phyloP scores from a whole-genome alignment of 2,888 invertebrate species.

The Drosophila limbata region DNA sequence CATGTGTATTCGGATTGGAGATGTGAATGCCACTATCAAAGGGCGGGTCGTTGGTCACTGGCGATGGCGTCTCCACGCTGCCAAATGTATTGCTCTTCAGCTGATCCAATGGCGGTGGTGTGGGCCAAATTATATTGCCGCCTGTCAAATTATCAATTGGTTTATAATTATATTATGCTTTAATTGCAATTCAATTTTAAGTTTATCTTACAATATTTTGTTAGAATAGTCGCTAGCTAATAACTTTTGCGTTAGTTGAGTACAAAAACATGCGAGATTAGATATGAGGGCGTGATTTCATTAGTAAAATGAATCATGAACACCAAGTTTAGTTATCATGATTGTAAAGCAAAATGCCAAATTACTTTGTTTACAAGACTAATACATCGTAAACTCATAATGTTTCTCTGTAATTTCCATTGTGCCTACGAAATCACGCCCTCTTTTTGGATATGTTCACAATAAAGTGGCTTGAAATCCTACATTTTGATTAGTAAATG shows the following conservation, averaged over 20 bases:
- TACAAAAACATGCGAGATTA: constrained; percentile 67
- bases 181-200: neutral
- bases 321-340: neutral
- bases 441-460: constrained; percentile 14
- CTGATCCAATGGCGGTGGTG: constrained; percentile 83
- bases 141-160: constrained; percentile 63
- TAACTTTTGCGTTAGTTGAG: constrained; percentile 52
- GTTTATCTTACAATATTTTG: constrained; percentile 56
- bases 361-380: neutral
- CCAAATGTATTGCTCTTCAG: constrained; percentile 84
- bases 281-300: constrained; percentile 28
- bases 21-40: constrained; percentile 80
- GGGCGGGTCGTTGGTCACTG: constrained; percentile 83
- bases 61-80: constrained; percentile 85
- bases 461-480: constrained; percentile 43
- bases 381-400: neutral
- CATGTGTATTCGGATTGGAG: constrained; percentile 85
- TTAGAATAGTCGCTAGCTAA: constrained; percentile 41
- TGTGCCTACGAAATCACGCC: constrained; percentile 25
- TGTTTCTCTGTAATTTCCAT: neutral
- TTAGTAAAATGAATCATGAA: constrained; percentile 4
- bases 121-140: constrained; percentile 84
- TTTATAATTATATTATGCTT: constrained; percentile 1
- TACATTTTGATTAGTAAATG: constrained; percentile 25
- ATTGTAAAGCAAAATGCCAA: neutral